phyloP scores from a whole-genome alignment of 1,140 invertebrate species.

The Meteorus sp. region DNA sequence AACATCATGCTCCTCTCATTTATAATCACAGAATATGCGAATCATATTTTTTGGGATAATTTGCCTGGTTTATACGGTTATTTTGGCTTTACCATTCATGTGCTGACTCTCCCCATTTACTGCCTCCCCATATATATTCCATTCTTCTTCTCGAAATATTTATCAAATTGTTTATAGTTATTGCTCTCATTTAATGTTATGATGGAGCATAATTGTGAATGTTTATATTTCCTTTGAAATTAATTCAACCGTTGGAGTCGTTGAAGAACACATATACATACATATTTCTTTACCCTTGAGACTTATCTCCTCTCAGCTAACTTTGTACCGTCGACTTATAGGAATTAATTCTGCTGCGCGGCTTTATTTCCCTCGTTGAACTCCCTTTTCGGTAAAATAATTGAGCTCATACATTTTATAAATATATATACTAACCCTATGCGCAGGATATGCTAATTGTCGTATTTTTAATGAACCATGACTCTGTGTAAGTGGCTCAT shows the following conservation, averaged over 20 bases:
- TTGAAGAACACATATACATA: background rate
- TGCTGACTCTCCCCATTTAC: too few relatives aligned
- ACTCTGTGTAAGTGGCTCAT: constrained; percentile 24
- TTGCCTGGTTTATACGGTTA: too few relatives aligned
- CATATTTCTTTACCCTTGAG: constrained; percentile 1
- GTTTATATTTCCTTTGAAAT: background rate
- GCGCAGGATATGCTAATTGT: constrained; percentile 29
- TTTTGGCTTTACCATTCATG: too few relatives aligned
- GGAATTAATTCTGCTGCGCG: constrained; percentile 22
- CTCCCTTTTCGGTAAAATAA: constrained; percentile 18
- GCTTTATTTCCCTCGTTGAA: constrained; percentile 12
- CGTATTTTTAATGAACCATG: constrained; percentile 26
- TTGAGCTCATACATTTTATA: too few relatives aligned
- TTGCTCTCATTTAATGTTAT: constrained; percentile 4
- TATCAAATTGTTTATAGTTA: constrained; percentile 2
- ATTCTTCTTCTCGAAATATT: constrained; percentile 10
- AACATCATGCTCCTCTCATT: too few relatives aligned
- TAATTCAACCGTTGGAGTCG: background rate
- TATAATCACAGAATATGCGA: too few relatives aligned
- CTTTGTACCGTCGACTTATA: constrained; percentile 25
- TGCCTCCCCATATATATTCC: too few relatives aligned
- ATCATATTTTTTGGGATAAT: too few relatives aligned
- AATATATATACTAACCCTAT: constrained; percentile 17
- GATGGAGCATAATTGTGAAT: background rate
- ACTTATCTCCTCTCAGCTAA: constrained; percentile 21